Conservation (phyloP, 2,888 invertebrate genomes). For the Nemoura dubitans region DNA sequence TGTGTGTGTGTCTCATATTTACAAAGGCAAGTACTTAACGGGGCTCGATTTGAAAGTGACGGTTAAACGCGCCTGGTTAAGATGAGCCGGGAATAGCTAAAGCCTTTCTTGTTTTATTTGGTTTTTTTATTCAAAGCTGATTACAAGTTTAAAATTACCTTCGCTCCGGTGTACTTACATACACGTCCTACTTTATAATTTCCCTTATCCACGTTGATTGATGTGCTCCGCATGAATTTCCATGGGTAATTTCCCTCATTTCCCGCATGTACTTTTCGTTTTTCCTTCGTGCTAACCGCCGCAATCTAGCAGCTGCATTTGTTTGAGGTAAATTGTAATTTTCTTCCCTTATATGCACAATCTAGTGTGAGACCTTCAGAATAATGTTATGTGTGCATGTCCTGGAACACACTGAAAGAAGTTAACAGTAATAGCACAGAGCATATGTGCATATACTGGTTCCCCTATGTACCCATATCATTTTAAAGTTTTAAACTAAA, state of each 20-base stretch:
- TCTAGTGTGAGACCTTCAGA: too few relatives aligned
- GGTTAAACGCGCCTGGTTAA: neutral
- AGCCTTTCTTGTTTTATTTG: neutral
- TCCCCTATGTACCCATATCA: too few relatives aligned
- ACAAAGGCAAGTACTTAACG: neutral
- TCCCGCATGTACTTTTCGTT: neutral
- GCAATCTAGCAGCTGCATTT: neutral
- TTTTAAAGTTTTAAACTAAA: too few relatives aligned
- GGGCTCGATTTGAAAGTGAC: neutral
- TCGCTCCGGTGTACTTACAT: too few relatives aligned
- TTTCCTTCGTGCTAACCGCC: neutral
- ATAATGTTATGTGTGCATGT: too few relatives aligned
- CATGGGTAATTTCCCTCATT: neutral
- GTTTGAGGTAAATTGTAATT: neutral
- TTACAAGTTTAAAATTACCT: neutral
- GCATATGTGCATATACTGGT: too few relatives aligned
- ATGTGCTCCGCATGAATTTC: neutral
- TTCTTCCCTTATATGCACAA: neutral
- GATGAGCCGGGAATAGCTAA: neutral
- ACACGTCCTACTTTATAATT: neutral
- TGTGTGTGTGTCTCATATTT: neutral
- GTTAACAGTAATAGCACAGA: too few relatives aligned
- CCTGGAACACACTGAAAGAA: too few relatives aligned
- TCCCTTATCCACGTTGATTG: neutral
- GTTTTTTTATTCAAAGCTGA: neutral